Conservation (phyloP, 2,113 vertebrate species). For the Aleadryas rufinucha region DNA sequence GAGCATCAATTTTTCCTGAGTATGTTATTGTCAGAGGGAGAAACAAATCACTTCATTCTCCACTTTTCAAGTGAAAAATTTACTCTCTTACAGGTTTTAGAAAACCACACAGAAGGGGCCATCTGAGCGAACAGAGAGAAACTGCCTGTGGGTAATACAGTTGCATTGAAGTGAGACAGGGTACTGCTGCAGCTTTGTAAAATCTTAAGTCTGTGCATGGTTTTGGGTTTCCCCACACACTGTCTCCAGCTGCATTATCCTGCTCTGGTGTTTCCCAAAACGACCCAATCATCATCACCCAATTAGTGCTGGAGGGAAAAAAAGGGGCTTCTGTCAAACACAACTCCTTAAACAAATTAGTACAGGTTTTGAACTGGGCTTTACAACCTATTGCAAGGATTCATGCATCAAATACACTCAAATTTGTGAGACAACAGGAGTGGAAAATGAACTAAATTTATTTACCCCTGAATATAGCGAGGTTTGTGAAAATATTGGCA, state of each 20-base stretch:
- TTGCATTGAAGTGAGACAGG: neutral
- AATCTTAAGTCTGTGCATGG: constrained; percentile 47
- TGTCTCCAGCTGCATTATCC: constrained; percentile 71
- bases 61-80: neutral
- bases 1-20: neutral
- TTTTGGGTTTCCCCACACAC: constrained; percentile 70
- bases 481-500: constrained; percentile 31
- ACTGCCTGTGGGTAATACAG: neutral
- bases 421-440: neutral
- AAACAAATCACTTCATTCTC: neutral
- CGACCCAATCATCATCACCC: constrained; percentile 66
- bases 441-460: neutral
- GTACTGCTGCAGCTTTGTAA: neutral
- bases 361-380: neutral
- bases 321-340: constrained; percentile 38
- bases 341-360: constrained; percentile 31
- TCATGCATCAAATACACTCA: neutral
- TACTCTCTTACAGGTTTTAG: neutral
- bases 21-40: neutral
- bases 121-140: neutral
- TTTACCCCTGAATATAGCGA: neutral
- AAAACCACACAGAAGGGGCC: neutral
- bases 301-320: constrained; percentile 48
- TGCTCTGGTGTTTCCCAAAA: constrained; percentile 58
- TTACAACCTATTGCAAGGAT: neutral